Conservation (phyloP, 2,888 invertebrate genomes). For the Ptychoptera contaminata region DNA sequence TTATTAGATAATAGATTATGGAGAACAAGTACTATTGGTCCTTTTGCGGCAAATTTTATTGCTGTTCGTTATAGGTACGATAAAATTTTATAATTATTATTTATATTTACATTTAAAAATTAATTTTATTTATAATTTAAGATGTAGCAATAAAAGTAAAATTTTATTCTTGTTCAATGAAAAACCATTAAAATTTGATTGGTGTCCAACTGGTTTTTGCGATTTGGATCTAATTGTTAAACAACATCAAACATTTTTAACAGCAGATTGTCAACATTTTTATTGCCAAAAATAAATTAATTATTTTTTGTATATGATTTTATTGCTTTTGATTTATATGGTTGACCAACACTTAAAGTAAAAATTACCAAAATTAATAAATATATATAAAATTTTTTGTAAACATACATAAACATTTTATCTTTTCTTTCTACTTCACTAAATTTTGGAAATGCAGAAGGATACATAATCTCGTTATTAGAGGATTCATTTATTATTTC, state of each 20-base stretch:
- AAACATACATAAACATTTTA: background rate
- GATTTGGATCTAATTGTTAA: conserved; percentile 46
- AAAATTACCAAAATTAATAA: background rate
- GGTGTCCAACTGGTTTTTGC: conserved; percentile 57
- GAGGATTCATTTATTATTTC: background rate
- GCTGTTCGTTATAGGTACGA: conserved; percentile 54
- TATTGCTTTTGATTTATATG: background rate
- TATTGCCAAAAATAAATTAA: no score
- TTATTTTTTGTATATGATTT: background rate
- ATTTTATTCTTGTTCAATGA: conserved; percentile 52
- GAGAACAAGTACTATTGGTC: conserved; percentile 48
- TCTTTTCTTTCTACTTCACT: background rate
- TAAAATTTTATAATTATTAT: conserved; percentile 4
- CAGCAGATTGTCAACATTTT: conserved; percentile 14
- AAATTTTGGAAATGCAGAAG: background rate
- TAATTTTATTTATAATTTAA: conserved; percentile 5
- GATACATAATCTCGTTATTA: background rate
- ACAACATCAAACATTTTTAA: conserved; percentile 34
- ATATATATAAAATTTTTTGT: background rate
- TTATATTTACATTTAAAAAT: no score
- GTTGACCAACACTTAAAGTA: background rate
- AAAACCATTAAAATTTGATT: conserved; percentile 41
- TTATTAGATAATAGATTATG: conserved; percentile 40
- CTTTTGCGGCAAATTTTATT: conserved; percentile 58
- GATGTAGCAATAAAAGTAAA: conserved; percentile 16